phyloP scores from a whole-genome alignment of 2,113 vertebrate genomes.

The Actinemys pallida region DNA sequence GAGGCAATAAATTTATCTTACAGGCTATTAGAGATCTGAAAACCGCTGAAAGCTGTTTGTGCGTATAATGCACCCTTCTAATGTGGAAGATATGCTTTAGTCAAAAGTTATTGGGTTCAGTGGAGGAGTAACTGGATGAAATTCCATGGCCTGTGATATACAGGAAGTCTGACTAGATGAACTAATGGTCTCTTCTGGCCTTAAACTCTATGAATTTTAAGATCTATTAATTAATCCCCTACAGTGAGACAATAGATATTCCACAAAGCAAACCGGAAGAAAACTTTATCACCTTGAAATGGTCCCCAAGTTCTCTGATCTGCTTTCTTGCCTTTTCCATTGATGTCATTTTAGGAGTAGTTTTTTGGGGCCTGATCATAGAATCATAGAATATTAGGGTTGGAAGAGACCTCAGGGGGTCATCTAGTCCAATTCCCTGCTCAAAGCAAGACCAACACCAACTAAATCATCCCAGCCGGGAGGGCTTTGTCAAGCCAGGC shows the following conservation, averaged over 20 bases:
- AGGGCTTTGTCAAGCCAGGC: no score
- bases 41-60: background rate
- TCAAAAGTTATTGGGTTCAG: background rate
- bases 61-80: background rate
- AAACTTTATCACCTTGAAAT: background rate
- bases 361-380: background rate
- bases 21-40: background rate
- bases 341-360: background rate
- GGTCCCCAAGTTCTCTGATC: background rate
- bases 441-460: no score
- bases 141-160: background rate
- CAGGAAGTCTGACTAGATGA: background rate
- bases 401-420: no score
- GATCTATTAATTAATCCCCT: background rate
- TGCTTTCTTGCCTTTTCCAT: background rate
- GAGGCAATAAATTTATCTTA: background rate
- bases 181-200: background rate
- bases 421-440: no score
- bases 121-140: background rate
- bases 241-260: background rate
- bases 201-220: background rate
- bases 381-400: no score
- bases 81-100: background rate
- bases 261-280: background rate
- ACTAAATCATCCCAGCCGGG: no score